Percentiles rank a stretch among this genome's conserved stretches.
Conservation (phyloP, 35 echinoderm and acorn worm species). For the Apostichopus californicus region DNA sequence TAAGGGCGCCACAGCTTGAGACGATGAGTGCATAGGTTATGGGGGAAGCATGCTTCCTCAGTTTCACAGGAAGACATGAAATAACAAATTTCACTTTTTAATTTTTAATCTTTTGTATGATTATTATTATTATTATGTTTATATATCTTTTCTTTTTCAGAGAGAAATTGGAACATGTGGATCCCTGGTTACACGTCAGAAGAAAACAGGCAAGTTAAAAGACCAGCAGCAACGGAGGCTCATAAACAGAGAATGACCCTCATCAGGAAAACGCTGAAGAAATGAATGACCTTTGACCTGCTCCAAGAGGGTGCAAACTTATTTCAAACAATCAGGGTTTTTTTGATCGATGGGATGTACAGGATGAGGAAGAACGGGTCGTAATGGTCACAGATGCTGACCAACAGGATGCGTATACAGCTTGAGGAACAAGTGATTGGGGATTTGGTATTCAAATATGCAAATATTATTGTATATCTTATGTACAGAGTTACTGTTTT, state of each 20-base stretch:
- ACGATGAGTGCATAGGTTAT: too few relatives aligned
- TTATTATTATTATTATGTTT: too few relatives aligned
- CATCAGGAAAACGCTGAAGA: constrained; percentile 92
- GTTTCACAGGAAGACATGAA: too few relatives aligned
- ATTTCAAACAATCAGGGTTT: background rate
- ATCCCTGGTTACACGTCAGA: constrained; percentile 79
- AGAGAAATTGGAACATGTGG: constrained; percentile 98
- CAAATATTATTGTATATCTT: too few relatives aligned
- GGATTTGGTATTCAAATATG: too few relatives aligned
- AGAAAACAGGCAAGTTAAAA: constrained; percentile 72
- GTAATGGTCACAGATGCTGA: background rate
- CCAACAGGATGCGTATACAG: too few relatives aligned
- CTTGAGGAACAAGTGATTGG: too few relatives aligned
- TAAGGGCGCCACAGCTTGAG: too few relatives aligned
- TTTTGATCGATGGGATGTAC: background rate
- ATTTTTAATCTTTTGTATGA: too few relatives aligned
- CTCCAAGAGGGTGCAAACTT: background rate
- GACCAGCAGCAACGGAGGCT: constrained; percentile 87
- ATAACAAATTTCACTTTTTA: too few relatives aligned
- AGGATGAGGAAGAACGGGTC: background rate
- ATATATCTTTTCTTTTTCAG: constrained; percentile 54
- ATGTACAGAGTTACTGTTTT: too few relatives aligned
- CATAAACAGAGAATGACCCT: constrained; percentile 94
- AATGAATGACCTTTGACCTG: constrained; percentile 60
- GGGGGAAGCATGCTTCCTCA: too few relatives aligned